Evolutionary conservation across 2,797 vertebrate species (phyloP).

Genomic region (Xenopus petersii): DNA sequence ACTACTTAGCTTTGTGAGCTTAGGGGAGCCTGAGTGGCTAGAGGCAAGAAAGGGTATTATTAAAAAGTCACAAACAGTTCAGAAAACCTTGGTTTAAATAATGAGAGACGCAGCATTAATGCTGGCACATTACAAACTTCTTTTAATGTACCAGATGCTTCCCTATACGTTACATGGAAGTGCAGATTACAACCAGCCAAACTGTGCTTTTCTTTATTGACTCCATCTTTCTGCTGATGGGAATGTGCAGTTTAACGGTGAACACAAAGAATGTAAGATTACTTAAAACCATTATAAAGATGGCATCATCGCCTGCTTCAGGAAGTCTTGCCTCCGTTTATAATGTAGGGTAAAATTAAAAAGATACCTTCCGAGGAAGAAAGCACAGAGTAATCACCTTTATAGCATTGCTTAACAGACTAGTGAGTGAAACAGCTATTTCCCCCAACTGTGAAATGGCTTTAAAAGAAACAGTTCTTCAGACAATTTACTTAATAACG

Average conservation of each 20-base stretch:
- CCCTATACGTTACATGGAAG: constrained; percentile 28
- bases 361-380: constrained; percentile 47
- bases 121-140: constrained; percentile 34
- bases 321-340: constrained; percentile 36
- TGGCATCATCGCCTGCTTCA: constrained; percentile 26
- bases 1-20: constrained; percentile 47
- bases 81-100: constrained; percentile 46
- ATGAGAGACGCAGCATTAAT: constrained; percentile 39
- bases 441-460: constrained; percentile 47
- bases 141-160: constrained; percentile 44
- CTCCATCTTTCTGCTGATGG: constrained; percentile 25
- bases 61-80: constrained; percentile 49
- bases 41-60: constrained; percentile 45
- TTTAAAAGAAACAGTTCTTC: constrained; percentile 48
- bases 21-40: constrained; percentile 39
- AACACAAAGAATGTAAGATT: constrained; percentile 43
- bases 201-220: constrained; percentile 26
- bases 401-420: constrained; percentile 48
- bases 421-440: constrained; percentile 48
- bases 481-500: constrained; percentile 49
- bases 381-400: constrained; percentile 46
- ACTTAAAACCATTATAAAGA: constrained; percentile 34
- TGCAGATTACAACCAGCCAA: constrained; percentile 22
- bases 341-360: constrained; percentile 49
- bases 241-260: constrained; percentile 30